Evolutionary conservation across 2,797 vertebrate genomes (phyloP), one percentile per base, ranked within the genome.

Genomic region (Neostethus bicornis): DNA sequence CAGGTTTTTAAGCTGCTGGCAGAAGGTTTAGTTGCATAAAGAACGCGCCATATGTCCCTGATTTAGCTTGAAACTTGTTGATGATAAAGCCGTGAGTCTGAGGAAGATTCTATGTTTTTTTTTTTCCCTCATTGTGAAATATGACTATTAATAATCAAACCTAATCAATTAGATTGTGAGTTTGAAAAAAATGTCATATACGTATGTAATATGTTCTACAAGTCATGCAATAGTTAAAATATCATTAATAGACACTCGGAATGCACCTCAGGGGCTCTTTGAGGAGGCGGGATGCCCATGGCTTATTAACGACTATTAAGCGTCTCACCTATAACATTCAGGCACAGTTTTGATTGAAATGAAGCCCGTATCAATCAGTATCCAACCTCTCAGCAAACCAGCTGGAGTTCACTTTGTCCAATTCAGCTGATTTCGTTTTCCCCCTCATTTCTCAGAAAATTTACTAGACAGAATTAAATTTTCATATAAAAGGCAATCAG

Each of bases 221-320:
- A 31, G 23, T 32, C 67, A 55, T 52, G 35, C 32, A 57, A 51
- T 58, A 35, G 35, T 29, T 61, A 31, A 51, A 49, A 42, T 44
- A 5, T 23, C 31, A 43, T 28, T 43, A 32, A 51, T 3, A 16
- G 41, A 41, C 43, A 7, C 14, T 31, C 19, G 0, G 52, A 66
- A 49, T 62, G 51, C 23, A 73, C 80, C 66, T 73, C 19, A 0
- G 52, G 71, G 77, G 31, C 72, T 68, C 54, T 37, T 82, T 66
- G 42, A 63, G 61, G 53, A 70, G 47, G 61, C 29, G 12, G 74
- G 66, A 64, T 75, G 64, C 72, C 60, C 81, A 65, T 86, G 79
- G 76, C 70, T 86, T 84, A 79, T 89, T 83, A 77, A 88, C n/a
- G n/a, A n/a, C n/a, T n/a, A n/a, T 74, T 55, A 54, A 56, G 72